phyloP scores from a whole-genome alignment of 2,797 vertebrate genomes.

The Phrynocephalus guinanensis region DNA sequence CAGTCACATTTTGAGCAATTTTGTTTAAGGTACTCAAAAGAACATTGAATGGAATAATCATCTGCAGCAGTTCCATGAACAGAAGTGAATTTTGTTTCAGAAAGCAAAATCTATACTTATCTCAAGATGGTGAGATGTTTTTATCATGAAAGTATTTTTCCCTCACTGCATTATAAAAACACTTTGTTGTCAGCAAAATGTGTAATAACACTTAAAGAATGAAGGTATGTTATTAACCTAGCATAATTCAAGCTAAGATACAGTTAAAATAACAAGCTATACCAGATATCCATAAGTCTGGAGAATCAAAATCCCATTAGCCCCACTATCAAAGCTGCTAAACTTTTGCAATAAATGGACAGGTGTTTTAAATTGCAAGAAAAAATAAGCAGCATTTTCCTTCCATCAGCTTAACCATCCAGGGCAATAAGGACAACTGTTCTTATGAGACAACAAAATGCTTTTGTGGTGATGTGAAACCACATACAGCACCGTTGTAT shows the following conservation, averaged over 20 bases:
- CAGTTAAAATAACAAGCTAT: background rate
- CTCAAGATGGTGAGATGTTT: background rate
- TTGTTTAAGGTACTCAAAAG: conserved; percentile 20
- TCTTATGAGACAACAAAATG: background rate
- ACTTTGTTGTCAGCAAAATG: conserved; percentile 10
- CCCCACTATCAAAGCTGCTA: too few species aligned
- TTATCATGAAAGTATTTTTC: background rate
- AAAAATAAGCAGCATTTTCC: background rate
- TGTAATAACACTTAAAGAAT: conserved; percentile 10
- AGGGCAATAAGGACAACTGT: background rate
- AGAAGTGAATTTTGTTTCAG: conserved; percentile 2
- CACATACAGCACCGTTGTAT: conserved; percentile 7
- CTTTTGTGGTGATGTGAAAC: background rate
- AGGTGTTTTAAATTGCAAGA: conserved; percentile 8
- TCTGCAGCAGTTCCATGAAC: conserved; percentile 15
- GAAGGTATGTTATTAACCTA: conserved; percentile 7
- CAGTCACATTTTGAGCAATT: background rate
- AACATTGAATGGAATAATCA: conserved; percentile 1
- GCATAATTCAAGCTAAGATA: conserved; percentile 4
- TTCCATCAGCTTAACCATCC: background rate
- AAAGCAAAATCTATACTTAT: conserved; percentile 1
- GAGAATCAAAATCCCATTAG: too few species aligned
- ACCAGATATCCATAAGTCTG: too few species aligned
- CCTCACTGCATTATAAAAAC: conserved; percentile 7
- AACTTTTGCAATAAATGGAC: conserved; percentile 2